Percentiles rank a stretch among this genome's conserved stretches.
These are phyloP conservation scores for Ectobius pallidus DNA, from an alignment of 2,888 invertebrate genomes.

Conservation along the genomic window DNA sequence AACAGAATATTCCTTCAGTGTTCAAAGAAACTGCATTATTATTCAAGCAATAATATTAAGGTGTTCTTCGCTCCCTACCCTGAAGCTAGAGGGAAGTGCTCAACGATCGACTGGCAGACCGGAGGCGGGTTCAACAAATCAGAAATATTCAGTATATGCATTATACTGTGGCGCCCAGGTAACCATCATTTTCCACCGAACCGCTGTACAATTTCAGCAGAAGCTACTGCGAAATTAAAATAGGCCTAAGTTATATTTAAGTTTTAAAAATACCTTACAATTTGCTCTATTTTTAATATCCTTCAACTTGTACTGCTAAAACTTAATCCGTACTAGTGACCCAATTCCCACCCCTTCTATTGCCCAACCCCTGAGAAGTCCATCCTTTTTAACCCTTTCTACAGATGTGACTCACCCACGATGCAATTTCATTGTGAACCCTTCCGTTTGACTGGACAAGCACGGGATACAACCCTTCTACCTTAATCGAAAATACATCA, in stretches of 20 bases:
- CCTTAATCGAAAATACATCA: not conserved
- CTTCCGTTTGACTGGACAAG: slow-evolving; percentile 4
- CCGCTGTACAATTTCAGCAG: no score
- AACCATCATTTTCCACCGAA: no score
- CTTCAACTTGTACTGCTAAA: not conserved
- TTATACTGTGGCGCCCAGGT: no score
- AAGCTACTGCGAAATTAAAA: no score
- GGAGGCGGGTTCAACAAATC: no score
- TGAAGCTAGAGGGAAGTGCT: no score
- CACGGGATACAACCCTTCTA: slow-evolving; percentile 14
- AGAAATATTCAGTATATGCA: no score
- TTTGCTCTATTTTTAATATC: slow-evolving; percentile 7
- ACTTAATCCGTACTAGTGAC: slow-evolving; percentile 25
- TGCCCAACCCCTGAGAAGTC: slow-evolving; percentile 25
- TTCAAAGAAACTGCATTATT: no score
- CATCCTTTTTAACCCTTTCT: slow-evolving; percentile 17
- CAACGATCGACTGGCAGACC: no score
- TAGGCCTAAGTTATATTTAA: not conserved
- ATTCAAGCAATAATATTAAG: no score
- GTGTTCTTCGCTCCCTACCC: no score
- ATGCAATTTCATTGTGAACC: slow-evolving; percentile 27
- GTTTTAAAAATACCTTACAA: not conserved
- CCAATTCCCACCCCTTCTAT: slow-evolving; percentile 25
- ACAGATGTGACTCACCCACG: slow-evolving; percentile 19
- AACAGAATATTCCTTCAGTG: no score